These are phyloP conservation scores for Lutjanus argentimaculatus DNA, from an alignment of 2,797 vertebrate genomes.

Conservation along the genomic window DNA sequence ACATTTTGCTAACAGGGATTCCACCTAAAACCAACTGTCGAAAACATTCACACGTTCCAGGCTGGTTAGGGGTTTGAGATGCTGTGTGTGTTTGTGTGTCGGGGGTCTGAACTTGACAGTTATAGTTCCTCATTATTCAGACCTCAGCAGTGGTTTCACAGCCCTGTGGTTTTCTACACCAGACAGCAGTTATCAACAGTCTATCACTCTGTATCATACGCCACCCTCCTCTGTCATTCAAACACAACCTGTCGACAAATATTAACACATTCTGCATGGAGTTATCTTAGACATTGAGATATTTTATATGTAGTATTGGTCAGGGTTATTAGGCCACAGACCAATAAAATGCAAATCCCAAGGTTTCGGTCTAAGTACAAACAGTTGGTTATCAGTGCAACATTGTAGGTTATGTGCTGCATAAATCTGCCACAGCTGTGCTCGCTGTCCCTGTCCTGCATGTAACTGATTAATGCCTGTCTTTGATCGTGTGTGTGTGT, in stretches of 20 bases:
- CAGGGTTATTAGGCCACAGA: not conserved
- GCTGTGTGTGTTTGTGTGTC: conserved; percentile 15
- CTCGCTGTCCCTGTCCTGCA: conserved; percentile 47
- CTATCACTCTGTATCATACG: conserved; percentile 42
- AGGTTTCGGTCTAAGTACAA: conserved; percentile 15
- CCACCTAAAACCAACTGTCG: conserved; percentile 14
- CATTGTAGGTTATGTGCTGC: conserved; percentile 8
- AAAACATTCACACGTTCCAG: not conserved
- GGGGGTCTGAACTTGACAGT: conserved; percentile 70
- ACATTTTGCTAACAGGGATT: conserved; percentile 16
- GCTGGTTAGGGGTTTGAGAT: not conserved
- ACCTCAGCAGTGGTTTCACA: conserved; percentile 78
- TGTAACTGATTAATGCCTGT: conserved; percentile 67
- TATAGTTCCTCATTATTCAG: conserved; percentile 81
- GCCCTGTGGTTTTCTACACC: conserved; percentile 66
- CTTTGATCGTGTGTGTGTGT: conserved; percentile 63
- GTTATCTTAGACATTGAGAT: not conserved
- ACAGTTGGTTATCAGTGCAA: conserved; percentile 14
- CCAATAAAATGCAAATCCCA: conserved; percentile 9
- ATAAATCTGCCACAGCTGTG: conserved; percentile 48
- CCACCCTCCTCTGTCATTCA: conserved; percentile 25
- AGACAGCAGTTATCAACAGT: conserved; percentile 79
- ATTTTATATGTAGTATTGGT: not conserved
- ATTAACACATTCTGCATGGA: conserved; percentile 1
- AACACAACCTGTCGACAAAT: conserved; percentile 18